Base-by-base conservation (phyloP, 2,888 invertebrate species). In the Mechanitis mazaeus region DNA sequence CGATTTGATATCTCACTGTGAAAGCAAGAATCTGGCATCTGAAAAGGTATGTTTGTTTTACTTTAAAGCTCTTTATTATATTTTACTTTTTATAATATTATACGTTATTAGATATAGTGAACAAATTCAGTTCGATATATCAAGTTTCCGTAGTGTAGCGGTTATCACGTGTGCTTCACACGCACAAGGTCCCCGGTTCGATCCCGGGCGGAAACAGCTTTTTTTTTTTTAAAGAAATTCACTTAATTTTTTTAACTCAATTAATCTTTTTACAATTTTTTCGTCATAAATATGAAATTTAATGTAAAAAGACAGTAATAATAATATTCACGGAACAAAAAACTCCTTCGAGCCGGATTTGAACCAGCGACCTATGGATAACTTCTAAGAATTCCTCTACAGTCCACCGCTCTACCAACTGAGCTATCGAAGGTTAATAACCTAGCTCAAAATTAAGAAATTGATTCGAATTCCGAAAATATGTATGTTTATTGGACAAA, bases 121-220 rank as follows among this genome's bases (percentile, higher is more conserved):
- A 50, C 33, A 46, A 64, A 64, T 67, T 65, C 57, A 6, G 0
- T 0, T 0, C 0, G 0, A 0, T 0, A 0, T 0, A 0, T 7
- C 7, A 77, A 71, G 92, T 92, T 92, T 92, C 92, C 92, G 93
- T 93, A 93, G 93, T 93, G 93, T 93, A 93, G 93, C 92, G 93
- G 93, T 93, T 93, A 93, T 93, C 93, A 93, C 93, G 93, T 93
- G 93, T 93, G 93, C 93, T 93, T 93, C 93, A 93, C 93, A 93
- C 93, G 93, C 93, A 93, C 93, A 93, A 93, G 91, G 91, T 85
- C 92, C 92, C 92, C 92, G 92, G 92, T 92, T 92, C 92, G 92
- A 92, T 92, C 92, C 92, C 92, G 92, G 92, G 92, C 92, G 92
- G 92, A 92, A 92, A 92, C 92, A 92, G 57, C 28, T 31, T 35